A percentile compares a stretch with the other conserved stretches of the same genome.
phyloP scores from a whole-genome alignment of 1,140 invertebrate genomes.

The Papilio polytes region DNA sequence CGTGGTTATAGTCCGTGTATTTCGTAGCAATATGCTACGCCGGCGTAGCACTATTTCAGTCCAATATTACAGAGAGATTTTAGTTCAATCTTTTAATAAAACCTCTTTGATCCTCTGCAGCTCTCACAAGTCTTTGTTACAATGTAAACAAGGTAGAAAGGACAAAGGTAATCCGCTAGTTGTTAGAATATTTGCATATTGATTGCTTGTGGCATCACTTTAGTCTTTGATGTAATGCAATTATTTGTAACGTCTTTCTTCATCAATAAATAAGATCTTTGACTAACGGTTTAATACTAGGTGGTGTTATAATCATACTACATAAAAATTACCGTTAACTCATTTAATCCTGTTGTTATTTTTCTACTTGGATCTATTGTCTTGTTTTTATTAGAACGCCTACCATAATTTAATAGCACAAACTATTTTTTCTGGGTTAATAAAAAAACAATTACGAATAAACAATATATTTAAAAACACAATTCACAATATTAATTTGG shows the following conservation, averaged over 20 bases:
- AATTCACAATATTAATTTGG: constrained; percentile 5
- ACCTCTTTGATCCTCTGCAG: constrained; percentile 3
- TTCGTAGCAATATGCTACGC: background rate
- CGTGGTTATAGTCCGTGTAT: no score
- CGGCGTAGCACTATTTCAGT: background rate
- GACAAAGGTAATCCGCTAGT: constrained; percentile 1
- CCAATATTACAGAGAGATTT: background rate
- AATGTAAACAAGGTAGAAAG: constrained; percentile 8
- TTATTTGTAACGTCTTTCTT: background rate
- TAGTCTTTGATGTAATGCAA: background rate
- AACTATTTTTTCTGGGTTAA: no score
- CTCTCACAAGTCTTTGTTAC: constrained; percentile 2
- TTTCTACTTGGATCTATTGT: no score
- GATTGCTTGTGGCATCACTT: background rate
- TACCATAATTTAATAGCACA: no score
- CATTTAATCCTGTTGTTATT: background rate
- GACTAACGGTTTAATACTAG: no score
- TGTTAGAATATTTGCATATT: constrained; percentile 6
- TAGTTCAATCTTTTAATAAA: background rate
- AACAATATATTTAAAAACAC: background rate
- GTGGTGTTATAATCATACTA: no score
- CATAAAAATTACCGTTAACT: background rate
- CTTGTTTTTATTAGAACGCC: no score
- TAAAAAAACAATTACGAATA: background rate
- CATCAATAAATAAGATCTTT: no score